phyloP scores from a whole-genome alignment of 1,140 invertebrate species.

The Meloidogyne exigua region DNA sequence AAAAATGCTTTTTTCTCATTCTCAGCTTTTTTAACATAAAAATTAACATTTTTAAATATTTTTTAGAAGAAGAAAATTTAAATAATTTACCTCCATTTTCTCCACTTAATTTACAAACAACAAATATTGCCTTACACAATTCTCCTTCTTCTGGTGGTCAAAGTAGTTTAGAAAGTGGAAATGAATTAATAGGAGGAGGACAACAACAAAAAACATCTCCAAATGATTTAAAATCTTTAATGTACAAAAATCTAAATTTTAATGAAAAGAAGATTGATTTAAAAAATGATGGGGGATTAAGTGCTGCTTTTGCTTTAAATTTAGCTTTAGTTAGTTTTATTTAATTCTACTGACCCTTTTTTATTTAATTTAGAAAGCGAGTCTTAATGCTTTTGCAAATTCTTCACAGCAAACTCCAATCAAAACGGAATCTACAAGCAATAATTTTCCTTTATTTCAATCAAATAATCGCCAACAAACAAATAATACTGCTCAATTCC shows the following conservation, averaged over 20 bases:
- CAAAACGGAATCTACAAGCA: too few relatives aligned
- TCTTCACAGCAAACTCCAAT: too few relatives aligned
- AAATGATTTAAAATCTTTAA: neutral
- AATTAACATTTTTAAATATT: too few relatives aligned
- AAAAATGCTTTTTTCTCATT: too few relatives aligned
- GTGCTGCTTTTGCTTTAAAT: neutral
- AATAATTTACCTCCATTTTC: constrained; percentile 11
- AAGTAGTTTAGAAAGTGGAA: constrained; percentile 4
- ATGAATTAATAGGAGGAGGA: neutral
- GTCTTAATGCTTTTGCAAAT: too few relatives aligned
- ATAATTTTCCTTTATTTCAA: too few relatives aligned
- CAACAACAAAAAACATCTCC: neutral
- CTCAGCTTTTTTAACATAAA: too few relatives aligned
- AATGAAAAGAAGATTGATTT: neutral
- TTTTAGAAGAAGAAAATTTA: too few relatives aligned
- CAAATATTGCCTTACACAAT: constrained; percentile 9
- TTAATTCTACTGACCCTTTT: too few relatives aligned
- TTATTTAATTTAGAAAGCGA: too few relatives aligned
- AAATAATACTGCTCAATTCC: neutral
- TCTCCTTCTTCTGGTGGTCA: constrained; percentile 23
- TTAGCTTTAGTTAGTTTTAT: neutral
- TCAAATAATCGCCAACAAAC: neutral
- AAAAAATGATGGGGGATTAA: neutral
- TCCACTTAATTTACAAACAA: neutral
- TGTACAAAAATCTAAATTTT: neutral